These are phyloP conservation scores for Cyclophora punctaria DNA, from an alignment of 2,888 invertebrate genomes.

Conservation along the genomic window DNA sequence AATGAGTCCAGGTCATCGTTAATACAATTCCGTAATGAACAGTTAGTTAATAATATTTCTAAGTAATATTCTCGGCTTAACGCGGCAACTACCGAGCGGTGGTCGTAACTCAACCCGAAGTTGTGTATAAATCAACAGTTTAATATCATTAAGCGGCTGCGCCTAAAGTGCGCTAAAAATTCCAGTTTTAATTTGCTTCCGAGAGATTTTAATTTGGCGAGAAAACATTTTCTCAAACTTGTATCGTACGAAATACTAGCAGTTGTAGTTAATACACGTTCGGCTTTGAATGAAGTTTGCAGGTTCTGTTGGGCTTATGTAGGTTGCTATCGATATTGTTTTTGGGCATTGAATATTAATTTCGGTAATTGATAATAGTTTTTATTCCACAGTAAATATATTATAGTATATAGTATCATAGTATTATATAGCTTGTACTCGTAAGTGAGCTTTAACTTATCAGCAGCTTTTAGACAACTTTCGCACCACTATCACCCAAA, in stretches of 20 bases:
- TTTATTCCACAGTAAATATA: too few relatives aligned
- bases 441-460: too few relatives aligned
- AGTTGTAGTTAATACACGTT: conserved; percentile 8
- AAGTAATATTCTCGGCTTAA: background rate
- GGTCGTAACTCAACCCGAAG: conserved; percentile 36
- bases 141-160: conserved; percentile 59
- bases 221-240: conserved; percentile 56
- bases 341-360: too few relatives aligned
- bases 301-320: too few relatives aligned
- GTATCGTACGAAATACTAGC: conserved; percentile 22
- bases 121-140: conserved; percentile 62
- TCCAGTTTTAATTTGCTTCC: conserved; percentile 55
- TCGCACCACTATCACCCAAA: too few relatives aligned
- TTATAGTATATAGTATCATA: too few relatives aligned
- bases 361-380: too few relatives aligned
- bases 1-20: too few relatives aligned
- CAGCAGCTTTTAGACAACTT: too few relatives aligned
- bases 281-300: background rate
- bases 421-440: too few relatives aligned
- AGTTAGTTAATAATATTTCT: background rate
- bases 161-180: conserved; percentile 58
- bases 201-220: conserved; percentile 61
- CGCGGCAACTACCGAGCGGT: conserved; percentile 1
- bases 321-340: too few relatives aligned
- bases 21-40: too few relatives aligned